Evolutionary conservation across 2,888 invertebrate genomes (phyloP).

Genomic region (Acronicta psi): DNA sequence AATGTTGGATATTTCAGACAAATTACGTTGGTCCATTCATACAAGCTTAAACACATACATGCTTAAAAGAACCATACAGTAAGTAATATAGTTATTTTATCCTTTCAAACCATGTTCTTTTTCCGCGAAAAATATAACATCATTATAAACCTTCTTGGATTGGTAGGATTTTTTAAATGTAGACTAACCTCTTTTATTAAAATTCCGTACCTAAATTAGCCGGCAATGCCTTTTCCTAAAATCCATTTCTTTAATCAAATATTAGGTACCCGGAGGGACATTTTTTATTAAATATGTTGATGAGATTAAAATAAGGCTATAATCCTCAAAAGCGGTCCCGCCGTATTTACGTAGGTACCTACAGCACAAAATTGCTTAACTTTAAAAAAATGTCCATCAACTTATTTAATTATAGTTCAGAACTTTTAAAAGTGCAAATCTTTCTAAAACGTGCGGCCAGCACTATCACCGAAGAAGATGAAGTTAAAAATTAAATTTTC

Average conservation of each 20-base stretch:
- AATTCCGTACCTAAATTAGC: not conserved
- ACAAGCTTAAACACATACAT: too few species aligned
- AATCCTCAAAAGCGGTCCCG: slow-evolving; percentile 12
- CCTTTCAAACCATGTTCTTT: too few species aligned
- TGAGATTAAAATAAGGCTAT: slow-evolving; percentile 11
- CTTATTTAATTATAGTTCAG: slow-evolving; percentile 4
- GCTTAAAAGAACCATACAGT: too few species aligned
- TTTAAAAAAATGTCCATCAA: slow-evolving; percentile 4
- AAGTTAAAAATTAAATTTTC: slow-evolving; percentile 77
- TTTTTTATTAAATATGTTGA: slow-evolving; percentile 4
- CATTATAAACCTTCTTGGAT: not conserved
- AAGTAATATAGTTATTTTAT: too few species aligned
- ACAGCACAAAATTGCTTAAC: not conserved
- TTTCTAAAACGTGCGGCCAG: slow-evolving; percentile 26
- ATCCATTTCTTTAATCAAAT: slow-evolving; percentile 4
- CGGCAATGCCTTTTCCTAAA: not conserved
- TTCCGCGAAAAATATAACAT: too few species aligned
- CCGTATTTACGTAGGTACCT: not conserved
- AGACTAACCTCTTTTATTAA: not conserved
- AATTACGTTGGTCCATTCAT: too few species aligned
- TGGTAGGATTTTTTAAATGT: not conserved
- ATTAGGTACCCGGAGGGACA: not conserved
- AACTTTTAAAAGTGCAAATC: slow-evolving; percentile 32
- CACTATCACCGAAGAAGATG: slow-evolving; percentile 64
- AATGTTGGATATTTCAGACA: not conserved